Evolutionary conservation across 2,797 vertebrate genomes (phyloP), one percentile per base, ranked within the genome.

Genomic region (Paedocypris micromegethes): DNA sequence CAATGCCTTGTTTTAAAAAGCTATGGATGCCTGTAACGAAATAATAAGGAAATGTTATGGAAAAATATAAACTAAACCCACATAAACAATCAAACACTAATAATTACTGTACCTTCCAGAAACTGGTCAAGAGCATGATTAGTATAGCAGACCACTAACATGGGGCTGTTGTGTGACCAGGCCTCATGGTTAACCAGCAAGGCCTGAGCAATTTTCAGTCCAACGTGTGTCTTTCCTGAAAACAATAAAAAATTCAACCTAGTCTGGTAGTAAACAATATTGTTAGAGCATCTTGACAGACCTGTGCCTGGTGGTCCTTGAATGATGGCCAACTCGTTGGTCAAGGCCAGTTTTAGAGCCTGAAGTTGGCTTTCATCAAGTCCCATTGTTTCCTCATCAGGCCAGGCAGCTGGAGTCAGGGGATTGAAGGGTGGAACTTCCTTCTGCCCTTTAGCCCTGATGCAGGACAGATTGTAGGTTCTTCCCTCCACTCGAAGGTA

Each of bases 91-190:
- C 6, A n/a, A 37, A 44, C 2, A 1, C 2, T 0, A 4, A 6
- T 23, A 47, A 4, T 8, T 53, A 3, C 9, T 78, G 81, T 89
- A 96, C 96, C 95, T 88, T 98, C 95, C n/a, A 98, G 89, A 85
- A 98, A 98, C 86, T 98, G 95, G 87, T 98, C 96, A 82, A 98
- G 86, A 39, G 96, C 95, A 63, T 97, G 96, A 80, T 98, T 98
- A 64, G 94, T 98, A 72, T 97, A 98, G 83, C 96, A 98, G 43
- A 98, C 95, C 8, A 98, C 90, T 72, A 98, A 88, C 81, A 98
- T 87, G 2, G 93, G 93, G 74, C 76, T 55, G 2, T 1, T 1
- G 37, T 50, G 62, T 76, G 80, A 73, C 92, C 93, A 94, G 48
- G 84, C 82, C 0, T 6, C 0, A 9, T 81, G 44, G 58, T 97